phyloP scores from a whole-genome alignment of 1,140 invertebrate genomes.

The Saccostrea echinata region DNA sequence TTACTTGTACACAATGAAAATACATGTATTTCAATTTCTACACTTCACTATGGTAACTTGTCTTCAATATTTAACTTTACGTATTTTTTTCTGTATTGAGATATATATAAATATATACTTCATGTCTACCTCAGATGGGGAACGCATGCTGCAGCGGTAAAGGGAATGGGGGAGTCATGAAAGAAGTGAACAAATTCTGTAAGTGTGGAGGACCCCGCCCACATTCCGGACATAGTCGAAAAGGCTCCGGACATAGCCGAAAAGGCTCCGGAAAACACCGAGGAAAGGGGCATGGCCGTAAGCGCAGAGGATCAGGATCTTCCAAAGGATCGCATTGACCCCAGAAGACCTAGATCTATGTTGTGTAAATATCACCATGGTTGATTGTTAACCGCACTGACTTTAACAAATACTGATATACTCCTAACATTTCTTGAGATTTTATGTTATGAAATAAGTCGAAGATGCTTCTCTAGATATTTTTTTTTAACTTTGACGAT shows the following conservation, averaged over 20 bases:
- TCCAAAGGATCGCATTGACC: constrained; percentile 25
- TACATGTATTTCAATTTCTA: too few species aligned
- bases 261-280: constrained; percentile 10
- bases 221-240: constrained; percentile 9
- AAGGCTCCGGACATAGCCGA: constrained; percentile 10
- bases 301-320: constrained; percentile 33
- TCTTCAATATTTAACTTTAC: too few species aligned
- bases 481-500: too few species aligned
- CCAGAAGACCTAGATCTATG: background rate
- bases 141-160: constrained; percentile 40
- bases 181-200: constrained; percentile 40
- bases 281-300: background rate
- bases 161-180: constrained; percentile 37
- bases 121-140: constrained; percentile 18
- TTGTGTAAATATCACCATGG: background rate
- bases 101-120: too few species aligned
- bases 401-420: background rate
- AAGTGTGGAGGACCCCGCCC: constrained; percentile 48
- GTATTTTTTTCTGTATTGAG: too few species aligned
- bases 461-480: too few species aligned
- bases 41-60: too few species aligned
- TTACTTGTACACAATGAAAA: too few species aligned
- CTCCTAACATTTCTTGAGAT: background rate
- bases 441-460: background rate
- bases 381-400: constrained; percentile 1